A percentile compares a stretch with the other conserved stretches of the same genome.
These are phyloP conservation scores for Paragorgia papillata DNA, from an alignment of 92 coral and sea anemone genomes.

Conservation along the genomic window DNA sequence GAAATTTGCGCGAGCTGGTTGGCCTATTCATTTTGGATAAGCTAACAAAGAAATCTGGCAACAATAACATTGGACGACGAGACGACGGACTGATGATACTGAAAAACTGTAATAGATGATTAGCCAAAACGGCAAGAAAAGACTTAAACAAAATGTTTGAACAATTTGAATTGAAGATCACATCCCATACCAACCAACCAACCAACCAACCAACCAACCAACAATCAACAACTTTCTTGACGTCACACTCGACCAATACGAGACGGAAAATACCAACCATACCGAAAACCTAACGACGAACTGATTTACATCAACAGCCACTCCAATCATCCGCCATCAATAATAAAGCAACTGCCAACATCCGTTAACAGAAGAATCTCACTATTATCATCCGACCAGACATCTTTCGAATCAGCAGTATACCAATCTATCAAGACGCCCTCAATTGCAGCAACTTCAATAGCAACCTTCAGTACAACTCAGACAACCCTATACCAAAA, in stretches of 20 bases:
- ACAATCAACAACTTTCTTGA: constrained; percentile 13
- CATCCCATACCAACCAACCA: neutral
- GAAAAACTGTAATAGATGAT: neutral
- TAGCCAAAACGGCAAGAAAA: no score
- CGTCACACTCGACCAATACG: neutral
- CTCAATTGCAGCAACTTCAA: constrained; percentile 23
- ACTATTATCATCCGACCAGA: neutral
- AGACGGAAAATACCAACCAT: no score
- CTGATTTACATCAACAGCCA: constrained; percentile 19
- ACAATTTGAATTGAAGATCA: no score
- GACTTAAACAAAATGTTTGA: no score
- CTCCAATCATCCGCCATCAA: constrained; percentile 46
- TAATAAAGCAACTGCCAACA: constrained; percentile 32
- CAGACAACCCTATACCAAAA: neutral
- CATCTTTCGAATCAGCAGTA: constrained; percentile 19
- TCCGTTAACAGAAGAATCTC: constrained; percentile 26
- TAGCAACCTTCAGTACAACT: neutral
- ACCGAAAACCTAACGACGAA: no score
- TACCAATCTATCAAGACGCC: constrained; percentile 14
- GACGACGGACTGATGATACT: neutral
- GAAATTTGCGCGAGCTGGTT: constrained; percentile 42
- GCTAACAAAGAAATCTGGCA: constrained; percentile 3
- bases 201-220: no score
- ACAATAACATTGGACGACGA: constrained; percentile 1
- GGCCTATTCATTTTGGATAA: constrained; percentile 32